Base-by-base conservation (phyloP, 1,140 invertebrate species). In the Trachelipus rathkii region DNA sequence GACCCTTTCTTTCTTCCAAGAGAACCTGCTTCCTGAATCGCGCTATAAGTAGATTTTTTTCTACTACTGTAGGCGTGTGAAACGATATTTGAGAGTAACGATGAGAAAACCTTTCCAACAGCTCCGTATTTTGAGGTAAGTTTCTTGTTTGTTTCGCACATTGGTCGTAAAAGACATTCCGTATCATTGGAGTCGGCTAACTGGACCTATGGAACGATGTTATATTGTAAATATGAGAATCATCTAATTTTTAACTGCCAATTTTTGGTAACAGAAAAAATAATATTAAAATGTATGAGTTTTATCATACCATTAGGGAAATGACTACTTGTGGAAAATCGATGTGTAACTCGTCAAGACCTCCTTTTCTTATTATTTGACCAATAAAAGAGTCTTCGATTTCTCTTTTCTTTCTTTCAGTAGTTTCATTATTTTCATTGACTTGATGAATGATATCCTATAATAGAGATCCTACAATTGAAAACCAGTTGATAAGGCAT, bases 351-450 rank as follows among this genome's bases (percentile, higher is more conserved):
- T 19, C 21, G 11, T 19, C 73, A 9, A 75, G 60, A 0, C 73
- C 73, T n/a, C 73, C 73, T 19, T 75, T 60, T 9, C 66, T 44
- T 11, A 75, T 44, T 11, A 75, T 60, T 45, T 75, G 73, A n/a
- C 45, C 50, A 11, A 68, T 21, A 24, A 44, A 44, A 23, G 73
- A 68, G n/a, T 43, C 44, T 44, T 75, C 73, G 5, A 24, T 60
- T 24, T 10, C 73, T 4, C 11, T n/a, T 19, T 60, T 75, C 53
- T 53, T 46, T 44, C 53, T 75, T 19, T 43, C 19, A 10, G 50
- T 8, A 19, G 11, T 1, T 60, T 13, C 50, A 60, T 13, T 19
- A 13, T 13, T 60, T 60, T 33, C 33, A 6, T 33, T 33, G 33
- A 60, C 50, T 60, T 60, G 50, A 4, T 60, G 50, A 60, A 60